Evolutionary conservation across 1,140 invertebrate species (phyloP), one percentile per base, ranked within the genome.

Genomic region (Drosophila leontia): DNA sequence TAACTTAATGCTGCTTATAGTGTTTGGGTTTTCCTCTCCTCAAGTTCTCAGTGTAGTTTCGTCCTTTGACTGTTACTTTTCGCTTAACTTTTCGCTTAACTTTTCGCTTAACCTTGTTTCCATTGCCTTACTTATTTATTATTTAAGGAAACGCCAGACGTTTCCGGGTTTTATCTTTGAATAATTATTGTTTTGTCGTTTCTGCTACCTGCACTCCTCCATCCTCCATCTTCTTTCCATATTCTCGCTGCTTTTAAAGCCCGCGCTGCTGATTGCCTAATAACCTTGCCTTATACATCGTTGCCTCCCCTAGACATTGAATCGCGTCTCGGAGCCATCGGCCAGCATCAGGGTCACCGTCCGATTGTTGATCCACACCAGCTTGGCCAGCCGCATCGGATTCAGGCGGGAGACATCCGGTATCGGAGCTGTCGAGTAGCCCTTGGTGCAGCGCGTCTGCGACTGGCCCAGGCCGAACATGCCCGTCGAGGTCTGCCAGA

Each of bases 401-500:
- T 98, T 98, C 35, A 97, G 93, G 2, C 97, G 94, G 1, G 97
- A 95, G 23, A 97, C 96, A 91, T 98, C 97, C 34, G 97, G 96
- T 82, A 98, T 96, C 0, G 98, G 98, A 9, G 97, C 96, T 2
- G 97, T 98, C 80, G 96, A 98, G 93, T 98, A 98, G 39, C 98
- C 98, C 92, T 98, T 98, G 35, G 98, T 96, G 91, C 98, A 98
- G 50, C 97, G 95, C 1, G 97, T 98, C 93, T 98, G 97, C 3
- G 97, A 96, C 82, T 98, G 97, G 3, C 97, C 97, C 60, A 98
- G 93, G 7, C 97, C 97, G 93, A 99, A 98, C 96, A 98, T 97
- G 94, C 95, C 96, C 17, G 94, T 95, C 75, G 95, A 95, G 83
- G 98, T 99, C 95, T 99, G 98, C 98, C 99, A 99, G 93, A 99